Evolutionary conservation across 2,113 vertebrate species (phyloP), one percentile per base, ranked within the genome.

Genomic region (Gasterosteus nipponicus): DNA sequence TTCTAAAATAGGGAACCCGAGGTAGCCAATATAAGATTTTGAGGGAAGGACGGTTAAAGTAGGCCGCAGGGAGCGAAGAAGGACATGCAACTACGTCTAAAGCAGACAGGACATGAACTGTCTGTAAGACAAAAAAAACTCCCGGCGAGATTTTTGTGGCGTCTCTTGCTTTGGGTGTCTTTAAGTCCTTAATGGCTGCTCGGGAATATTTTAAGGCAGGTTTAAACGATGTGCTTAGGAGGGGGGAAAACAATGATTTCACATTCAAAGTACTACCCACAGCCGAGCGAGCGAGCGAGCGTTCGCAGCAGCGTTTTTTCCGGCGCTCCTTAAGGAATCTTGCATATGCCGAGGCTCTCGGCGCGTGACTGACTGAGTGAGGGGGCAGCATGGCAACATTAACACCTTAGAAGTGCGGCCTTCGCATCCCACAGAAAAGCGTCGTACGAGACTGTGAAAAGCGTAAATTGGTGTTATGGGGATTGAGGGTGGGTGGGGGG

Each of bases 1-100:
- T 86, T 91, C 78, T 90, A 84, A 91, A 92, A 90, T 86, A 92
- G 89, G 90, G 75, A 90, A 84, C 84, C 82, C 81, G 65, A 87
- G 89, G 82, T 80, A 51, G 74, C 82, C 76, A 89, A 87, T 74
- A 65, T 70, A 75, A 83, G 74, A 80, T 83, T 90, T 90, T 80
- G 69, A 82, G 70, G 49, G 62, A 57, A 68, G 59, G 73, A 80
- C 59, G 73, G 73, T 77, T 82, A 78, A 85, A 19, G 41, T 26
- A 33, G 51, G 26, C 77, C 56, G 49, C 49, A 19, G 60, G 22
- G 53, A 2, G n/a, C 67, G 72, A 38, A 39, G 7, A 19, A 64
- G 61, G 19, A 11, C 5, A 14, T 54, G 77, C n/a, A 70, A 77
- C 78, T 70, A 66, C n/a, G 59, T 76, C 47, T 51, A 10, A 54